These are phyloP conservation scores for Oncorhynchus masou DNA, from an alignment of 2,113 vertebrate species.

Conservation along the genomic window DNA sequence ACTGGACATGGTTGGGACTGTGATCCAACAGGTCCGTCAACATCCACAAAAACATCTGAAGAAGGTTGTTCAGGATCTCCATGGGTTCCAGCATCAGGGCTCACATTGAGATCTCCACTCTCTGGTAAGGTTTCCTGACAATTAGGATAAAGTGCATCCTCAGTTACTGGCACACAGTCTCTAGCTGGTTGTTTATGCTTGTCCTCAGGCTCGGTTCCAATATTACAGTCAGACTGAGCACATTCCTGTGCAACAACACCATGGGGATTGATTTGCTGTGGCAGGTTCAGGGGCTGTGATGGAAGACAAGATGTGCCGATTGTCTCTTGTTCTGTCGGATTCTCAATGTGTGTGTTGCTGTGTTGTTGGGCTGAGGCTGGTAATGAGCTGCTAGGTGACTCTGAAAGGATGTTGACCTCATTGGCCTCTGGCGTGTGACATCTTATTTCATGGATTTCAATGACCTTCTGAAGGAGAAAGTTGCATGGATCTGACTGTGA, in stretches of 20 bases:
- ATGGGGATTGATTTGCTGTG: neutral
- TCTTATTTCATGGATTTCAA: neutral
- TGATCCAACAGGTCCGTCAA: neutral
- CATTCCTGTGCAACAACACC: neutral
- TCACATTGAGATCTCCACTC: neutral
- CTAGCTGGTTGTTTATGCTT: neutral
- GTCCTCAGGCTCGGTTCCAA: conserved; percentile 10
- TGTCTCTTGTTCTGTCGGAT: neutral
- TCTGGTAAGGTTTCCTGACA: conserved; percentile 15
- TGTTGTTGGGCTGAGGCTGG: neutral
- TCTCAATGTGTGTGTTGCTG: conserved; percentile 11
- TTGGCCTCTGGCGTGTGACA: neutral
- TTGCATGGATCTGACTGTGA: conserved; percentile 17
- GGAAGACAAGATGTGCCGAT: neutral
- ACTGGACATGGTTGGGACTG: neutral
- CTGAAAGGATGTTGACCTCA: neutral
- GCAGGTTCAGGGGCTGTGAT: conserved; percentile 2
- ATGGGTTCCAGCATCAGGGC: neutral
- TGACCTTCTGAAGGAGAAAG: conserved; percentile 9
- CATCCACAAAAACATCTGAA: neutral
- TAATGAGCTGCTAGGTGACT: neutral
- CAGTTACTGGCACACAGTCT: neutral
- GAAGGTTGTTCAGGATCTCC: neutral
- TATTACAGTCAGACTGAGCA: neutral
- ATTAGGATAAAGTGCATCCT: neutral